Percentiles rank a stretch among this genome's conserved stretches.
phyloP scores from a whole-genome alignment of 2,888 invertebrate genomes.

The Acanthosepion esculentum region DNA sequence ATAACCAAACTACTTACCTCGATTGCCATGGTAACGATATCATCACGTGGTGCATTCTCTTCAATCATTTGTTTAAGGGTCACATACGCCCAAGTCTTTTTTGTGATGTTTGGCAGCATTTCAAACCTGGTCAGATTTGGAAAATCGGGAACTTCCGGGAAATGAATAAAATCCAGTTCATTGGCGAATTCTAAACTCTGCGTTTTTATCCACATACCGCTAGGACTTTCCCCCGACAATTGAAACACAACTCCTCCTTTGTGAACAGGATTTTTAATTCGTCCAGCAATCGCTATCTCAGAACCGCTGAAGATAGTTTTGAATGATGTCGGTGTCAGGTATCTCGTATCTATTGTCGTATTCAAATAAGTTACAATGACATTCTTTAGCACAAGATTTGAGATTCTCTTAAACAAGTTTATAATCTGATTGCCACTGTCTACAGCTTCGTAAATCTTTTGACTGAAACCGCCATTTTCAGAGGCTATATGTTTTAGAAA shows the following conservation, averaged over 20 bases:
- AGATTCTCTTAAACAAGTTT: not conserved
- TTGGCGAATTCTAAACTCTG: too few species aligned
- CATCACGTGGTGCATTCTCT: not conserved
- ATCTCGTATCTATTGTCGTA: not conserved
- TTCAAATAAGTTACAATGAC: not conserved
- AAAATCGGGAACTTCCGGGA: not conserved
- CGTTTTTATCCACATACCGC: not conserved
- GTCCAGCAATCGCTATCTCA: not conserved
- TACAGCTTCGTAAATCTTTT: not conserved
- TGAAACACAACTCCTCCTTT: not conserved
- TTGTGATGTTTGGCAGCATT: not conserved
- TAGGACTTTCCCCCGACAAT: not conserved
- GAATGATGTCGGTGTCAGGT: not conserved
- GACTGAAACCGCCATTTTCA: not conserved
- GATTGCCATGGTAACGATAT: not conserved
- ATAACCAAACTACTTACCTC: not conserved
- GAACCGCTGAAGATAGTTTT: not conserved
- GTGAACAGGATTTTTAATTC: not conserved
- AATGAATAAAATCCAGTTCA: not conserved
- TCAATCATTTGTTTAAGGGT: not conserved
- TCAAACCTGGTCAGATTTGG: not conserved
- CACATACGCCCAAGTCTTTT: conserved; percentile 34
- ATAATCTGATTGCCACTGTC: not conserved
- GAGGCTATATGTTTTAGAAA: not conserved
- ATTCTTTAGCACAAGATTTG: not conserved